phyloP scores from a whole-genome alignment of 1,140 invertebrate genomes.

The Drosophila trapezifrons region DNA sequence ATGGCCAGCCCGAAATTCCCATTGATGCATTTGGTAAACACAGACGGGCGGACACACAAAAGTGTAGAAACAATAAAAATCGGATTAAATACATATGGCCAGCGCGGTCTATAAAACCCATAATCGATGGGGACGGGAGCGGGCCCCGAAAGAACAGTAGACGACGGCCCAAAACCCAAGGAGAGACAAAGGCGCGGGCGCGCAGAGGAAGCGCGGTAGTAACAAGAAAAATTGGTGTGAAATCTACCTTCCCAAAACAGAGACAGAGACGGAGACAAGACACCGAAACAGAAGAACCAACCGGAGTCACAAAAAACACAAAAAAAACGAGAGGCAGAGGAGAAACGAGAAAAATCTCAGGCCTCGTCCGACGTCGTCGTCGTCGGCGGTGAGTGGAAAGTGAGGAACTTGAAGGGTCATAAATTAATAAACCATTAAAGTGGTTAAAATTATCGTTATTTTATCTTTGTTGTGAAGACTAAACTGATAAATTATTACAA shows the following conservation, averaged over 20 bases:
- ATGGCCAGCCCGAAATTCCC: conserved; percentile 47
- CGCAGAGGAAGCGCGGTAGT: conserved; percentile 62
- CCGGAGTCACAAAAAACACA: conserved; percentile 23
- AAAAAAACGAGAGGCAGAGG: conserved; percentile 27
- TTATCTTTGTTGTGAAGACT: conserved; percentile 83
- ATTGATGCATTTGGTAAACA: conserved; percentile 70
- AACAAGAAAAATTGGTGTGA: conserved; percentile 77
- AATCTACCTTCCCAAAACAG: conserved; percentile 59
- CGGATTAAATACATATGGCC: conserved; percentile 77
- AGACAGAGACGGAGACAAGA: no score
- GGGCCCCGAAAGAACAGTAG: conserved; percentile 44
- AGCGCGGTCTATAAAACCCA: conserved; percentile 70
- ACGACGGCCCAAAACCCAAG: conserved; percentile 25
- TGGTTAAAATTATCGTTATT: conserved; percentile 84
- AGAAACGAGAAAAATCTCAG: conserved; percentile 66
- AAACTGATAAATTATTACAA: conserved; percentile 84
- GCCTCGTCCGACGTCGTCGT: conserved; percentile 26
- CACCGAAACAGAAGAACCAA: conserved; percentile 39
- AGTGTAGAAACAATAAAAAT: conserved; percentile 83
- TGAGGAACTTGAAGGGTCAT: conserved; percentile 84
- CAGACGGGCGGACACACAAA: conserved; percentile 40
- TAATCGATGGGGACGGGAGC: conserved; percentile 76
- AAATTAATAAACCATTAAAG: conserved; percentile 84
- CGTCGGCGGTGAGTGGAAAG: conserved; percentile 75
- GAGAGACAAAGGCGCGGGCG: neutral